A percentile compares a stretch with the other conserved stretches of the same genome.
Evolutionary conservation across 30 jellyfish, hydroid and myxozoan genomes (phyloP).

Genomic region (Hydractinia symbiolongicarpus): DNA sequence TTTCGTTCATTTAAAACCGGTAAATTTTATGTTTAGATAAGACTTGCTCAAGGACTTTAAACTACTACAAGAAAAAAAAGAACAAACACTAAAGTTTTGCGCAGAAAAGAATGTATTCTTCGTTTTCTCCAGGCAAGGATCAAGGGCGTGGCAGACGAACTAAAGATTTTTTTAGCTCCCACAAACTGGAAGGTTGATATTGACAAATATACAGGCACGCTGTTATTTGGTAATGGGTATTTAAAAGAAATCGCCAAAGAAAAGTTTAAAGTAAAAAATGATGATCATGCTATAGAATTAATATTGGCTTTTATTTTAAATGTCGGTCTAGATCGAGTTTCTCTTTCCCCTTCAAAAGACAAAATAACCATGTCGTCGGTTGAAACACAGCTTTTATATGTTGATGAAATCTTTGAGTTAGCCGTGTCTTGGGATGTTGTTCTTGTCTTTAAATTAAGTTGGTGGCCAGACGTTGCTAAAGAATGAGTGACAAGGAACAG

Average conservation of each 20-base stretch:
- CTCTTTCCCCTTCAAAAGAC: background rate
- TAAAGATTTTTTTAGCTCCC: no score
- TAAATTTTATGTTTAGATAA: no score
- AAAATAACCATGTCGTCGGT: slow-evolving; percentile 18
- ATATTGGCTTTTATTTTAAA: background rate
- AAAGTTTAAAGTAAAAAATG: background rate
- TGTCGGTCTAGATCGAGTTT: background rate
- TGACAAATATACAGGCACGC: background rate
- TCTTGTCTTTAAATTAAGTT: background rate
- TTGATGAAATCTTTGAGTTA: background rate
- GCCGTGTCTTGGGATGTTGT: slow-evolving; percentile 12
- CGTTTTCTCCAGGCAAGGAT: no score
- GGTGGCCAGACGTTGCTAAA: slow-evolving; percentile 31
- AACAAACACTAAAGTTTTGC: no score
- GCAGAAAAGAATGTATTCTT: no score
- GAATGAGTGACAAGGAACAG: slow-evolving; percentile 6
- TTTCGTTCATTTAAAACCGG: no score
- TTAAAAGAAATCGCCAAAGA: background rate
- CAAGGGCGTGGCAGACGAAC: no score
- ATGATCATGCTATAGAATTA: background rate
- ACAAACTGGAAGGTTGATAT: no score
- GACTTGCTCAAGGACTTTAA: no score
- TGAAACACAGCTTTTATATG: background rate
- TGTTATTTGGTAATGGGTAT: background rate
- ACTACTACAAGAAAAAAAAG: no score